These are phyloP conservation scores for Elysia chlorotica DNA, from an alignment of 1,140 invertebrate species.

Conservation along the genomic window DNA sequence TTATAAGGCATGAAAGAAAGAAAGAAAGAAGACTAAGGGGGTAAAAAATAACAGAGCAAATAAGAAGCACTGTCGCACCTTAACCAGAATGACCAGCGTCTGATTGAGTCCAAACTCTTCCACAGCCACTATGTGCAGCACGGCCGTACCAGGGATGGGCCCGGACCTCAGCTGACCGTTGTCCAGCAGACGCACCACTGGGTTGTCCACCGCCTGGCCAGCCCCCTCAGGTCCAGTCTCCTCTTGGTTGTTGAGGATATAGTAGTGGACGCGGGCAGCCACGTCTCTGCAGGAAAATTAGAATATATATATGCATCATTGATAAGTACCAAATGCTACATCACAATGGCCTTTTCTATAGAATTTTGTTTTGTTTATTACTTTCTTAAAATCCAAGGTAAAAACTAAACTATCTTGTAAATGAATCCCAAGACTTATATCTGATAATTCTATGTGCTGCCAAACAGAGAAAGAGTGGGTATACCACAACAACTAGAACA, in stretches of 20 bases:
- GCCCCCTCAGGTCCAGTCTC: no score
- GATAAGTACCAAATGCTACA: no score
- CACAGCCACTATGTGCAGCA: constrained; percentile 67
- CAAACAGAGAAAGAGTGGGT: no score
- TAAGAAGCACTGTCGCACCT: constrained; percentile 48
- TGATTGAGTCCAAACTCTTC: constrained; percentile 69
- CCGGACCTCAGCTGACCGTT: constrained; percentile 68
- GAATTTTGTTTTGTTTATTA: no score
- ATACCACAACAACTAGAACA: no score
- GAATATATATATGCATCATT: no score
- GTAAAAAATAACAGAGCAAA: background rate
- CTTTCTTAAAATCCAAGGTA: no score
- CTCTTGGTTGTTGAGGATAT: no score
- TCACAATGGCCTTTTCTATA: no score
- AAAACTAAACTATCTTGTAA: no score
- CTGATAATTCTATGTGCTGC: no score
- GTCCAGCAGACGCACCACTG: constrained; percentile 60
- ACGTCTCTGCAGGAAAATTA: constrained; percentile 46
- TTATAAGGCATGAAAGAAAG: background rate
- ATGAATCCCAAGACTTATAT: no score
- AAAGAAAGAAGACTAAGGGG: background rate
- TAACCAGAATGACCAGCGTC: constrained; percentile 60
- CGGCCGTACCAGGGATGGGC: constrained; percentile 67
- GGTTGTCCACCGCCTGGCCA: background rate
- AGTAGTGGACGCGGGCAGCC: constrained; percentile 44